Conservation (phyloP, 2,888 invertebrate genomes). For the Lepetodrilus schrolli region DNA sequence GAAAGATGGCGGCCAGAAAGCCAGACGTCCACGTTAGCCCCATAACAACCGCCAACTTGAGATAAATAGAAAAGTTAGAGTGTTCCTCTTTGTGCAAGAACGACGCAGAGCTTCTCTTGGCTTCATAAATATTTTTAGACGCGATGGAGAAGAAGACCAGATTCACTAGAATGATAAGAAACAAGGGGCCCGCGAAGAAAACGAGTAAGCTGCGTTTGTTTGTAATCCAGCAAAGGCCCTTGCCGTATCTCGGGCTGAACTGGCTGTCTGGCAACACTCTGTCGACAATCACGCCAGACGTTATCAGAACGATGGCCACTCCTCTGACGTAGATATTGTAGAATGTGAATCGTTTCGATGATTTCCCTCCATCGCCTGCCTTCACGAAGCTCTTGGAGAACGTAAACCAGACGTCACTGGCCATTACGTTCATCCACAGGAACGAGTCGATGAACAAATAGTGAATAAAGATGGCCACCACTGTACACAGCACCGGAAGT, state of each 20-base stretch:
- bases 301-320: slow-evolving; percentile 69
- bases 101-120: slow-evolving; percentile 25
- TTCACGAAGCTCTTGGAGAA: slow-evolving; percentile 63
- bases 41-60: slow-evolving; percentile 74
- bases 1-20: slow-evolving; percentile 73
- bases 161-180: slow-evolving; percentile 76
- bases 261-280: slow-evolving; percentile 68
- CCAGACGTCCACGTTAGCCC: slow-evolving; percentile 77
- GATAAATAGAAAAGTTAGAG: slow-evolving; percentile 50
- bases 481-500: slow-evolving; percentile 31
- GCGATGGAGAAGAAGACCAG: slow-evolving; percentile 78
- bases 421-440: slow-evolving; percentile 79
- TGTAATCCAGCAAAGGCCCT: slow-evolving; percentile 78
- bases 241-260: slow-evolving; percentile 77
- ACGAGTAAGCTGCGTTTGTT: slow-evolving; percentile 78
- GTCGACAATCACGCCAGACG: slow-evolving; percentile 66
- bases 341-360: slow-evolving; percentile 46
- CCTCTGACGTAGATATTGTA: slow-evolving; percentile 76
- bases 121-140: slow-evolving; percentile 77
- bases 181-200: slow-evolving; percentile 78
- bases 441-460: slow-evolving; percentile 78
- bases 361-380: slow-evolving; percentile 40
- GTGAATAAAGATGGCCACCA: slow-evolving; percentile 76
- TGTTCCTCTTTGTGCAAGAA: slow-evolving; percentile 34
- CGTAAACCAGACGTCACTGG: slow-evolving; percentile 79